Conservation (phyloP, 2,888 invertebrate species). For the Hypercompe scribonia region DNA sequence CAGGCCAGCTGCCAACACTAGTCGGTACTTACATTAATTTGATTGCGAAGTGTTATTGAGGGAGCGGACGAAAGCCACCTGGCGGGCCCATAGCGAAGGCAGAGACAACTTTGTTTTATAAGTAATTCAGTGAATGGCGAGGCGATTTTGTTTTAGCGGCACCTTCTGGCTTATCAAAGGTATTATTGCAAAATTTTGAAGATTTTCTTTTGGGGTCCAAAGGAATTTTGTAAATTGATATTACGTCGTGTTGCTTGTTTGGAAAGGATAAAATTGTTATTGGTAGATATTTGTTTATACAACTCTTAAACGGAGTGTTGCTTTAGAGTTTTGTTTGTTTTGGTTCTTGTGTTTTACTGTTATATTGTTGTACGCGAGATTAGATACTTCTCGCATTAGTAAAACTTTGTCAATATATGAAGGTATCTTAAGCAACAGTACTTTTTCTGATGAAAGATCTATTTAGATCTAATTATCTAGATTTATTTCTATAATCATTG, state of each 20-base stretch:
- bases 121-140: slow-evolving; percentile 33
- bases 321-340: background rate
- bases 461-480: no score
- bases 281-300: background rate
- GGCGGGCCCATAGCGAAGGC: slow-evolving; percentile 14
- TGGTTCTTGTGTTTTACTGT: background rate
- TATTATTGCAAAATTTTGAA: slow-evolving; percentile 18
- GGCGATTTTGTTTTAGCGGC: slow-evolving; percentile 8
- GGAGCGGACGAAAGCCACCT: slow-evolving; percentile 14
- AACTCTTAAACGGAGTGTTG: background rate
- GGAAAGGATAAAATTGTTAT: background rate
- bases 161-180: slow-evolving; percentile 18
- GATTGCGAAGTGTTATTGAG: slow-evolving; percentile 35
- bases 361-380: background rate
- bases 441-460: background rate
- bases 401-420: background rate
- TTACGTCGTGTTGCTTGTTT: slow-evolving; percentile 4
- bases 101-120: slow-evolving; percentile 41
- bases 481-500: no score
- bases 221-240: slow-evolving; percentile 15
- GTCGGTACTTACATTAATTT: slow-evolving; percentile 36
- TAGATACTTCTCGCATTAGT: background rate
- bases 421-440: background rate
- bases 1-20: slow-evolving; percentile 11
- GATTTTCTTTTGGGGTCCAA: background rate